Evolutionary conservation across 2,888 invertebrate species (phyloP).

Genomic region (Drosophila cognata): DNA sequence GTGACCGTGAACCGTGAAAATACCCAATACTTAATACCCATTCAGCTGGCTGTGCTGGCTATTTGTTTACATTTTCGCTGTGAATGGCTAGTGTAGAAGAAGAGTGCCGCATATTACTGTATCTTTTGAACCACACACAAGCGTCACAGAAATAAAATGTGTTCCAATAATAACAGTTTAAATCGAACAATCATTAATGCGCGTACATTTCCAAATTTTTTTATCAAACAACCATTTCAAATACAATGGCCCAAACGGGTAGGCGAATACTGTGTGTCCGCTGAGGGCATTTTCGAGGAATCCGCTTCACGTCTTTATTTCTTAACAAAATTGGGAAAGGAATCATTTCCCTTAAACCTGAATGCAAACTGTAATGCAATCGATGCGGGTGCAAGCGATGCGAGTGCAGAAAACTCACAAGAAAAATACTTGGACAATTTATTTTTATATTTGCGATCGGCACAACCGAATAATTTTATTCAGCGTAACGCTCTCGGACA

Average conservation of each 20-base stretch:
- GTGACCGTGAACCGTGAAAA: slow-evolving; percentile 38
- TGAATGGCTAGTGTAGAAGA: slow-evolving; percentile 41
- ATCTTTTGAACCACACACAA: neutral
- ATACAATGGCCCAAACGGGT: slow-evolving; percentile 23
- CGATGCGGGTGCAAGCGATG: neutral
- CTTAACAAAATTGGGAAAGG: neutral
- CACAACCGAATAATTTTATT: neutral
- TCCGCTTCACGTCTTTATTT: slow-evolving; percentile 19
- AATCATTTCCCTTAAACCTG: slow-evolving; percentile 23
- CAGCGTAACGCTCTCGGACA: neutral
- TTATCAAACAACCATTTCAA: slow-evolving; percentile 25
- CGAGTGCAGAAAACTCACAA: neutral
- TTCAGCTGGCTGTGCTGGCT: neutral
- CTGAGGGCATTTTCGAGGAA: slow-evolving; percentile 38
- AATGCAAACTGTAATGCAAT: neutral
- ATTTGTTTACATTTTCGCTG: slow-evolving; percentile 60
- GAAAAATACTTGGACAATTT: slow-evolving; percentile 49
- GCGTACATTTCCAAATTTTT: neutral
- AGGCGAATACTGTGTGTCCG: slow-evolving; percentile 53
- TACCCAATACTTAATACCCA: slow-evolving; percentile 7
- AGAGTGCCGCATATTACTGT: slow-evolving; percentile 25
- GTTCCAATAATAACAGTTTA: slow-evolving; percentile 19
- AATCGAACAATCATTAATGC: slow-evolving; percentile 10
- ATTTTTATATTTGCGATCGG: slow-evolving; percentile 35
- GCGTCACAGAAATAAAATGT: slow-evolving; percentile 3